Conservation (phyloP, 2,797 vertebrate species). For the Bucorvus abyssinicus region DNA sequence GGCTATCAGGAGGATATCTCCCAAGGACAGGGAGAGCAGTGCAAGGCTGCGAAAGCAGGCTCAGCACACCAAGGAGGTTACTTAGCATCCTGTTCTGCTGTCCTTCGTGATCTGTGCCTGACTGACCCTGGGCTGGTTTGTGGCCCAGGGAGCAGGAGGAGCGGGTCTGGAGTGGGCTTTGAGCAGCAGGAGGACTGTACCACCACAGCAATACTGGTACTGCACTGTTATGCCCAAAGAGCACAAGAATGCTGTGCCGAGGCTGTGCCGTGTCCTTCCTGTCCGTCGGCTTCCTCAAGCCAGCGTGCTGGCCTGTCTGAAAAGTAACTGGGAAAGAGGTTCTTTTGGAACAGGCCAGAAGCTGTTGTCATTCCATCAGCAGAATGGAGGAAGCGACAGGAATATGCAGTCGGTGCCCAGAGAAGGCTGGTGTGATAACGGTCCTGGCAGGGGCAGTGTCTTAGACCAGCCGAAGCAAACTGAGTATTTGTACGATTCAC, state of each 20-base stretch:
- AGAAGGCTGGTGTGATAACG: not conserved
- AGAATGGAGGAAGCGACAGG: not conserved
- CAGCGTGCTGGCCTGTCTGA: not conserved
- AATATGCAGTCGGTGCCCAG: rapidly evolving
- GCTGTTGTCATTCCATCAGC: too few relatives aligned
- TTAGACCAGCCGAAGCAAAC: not conserved
- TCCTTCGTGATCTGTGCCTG: too few relatives aligned
- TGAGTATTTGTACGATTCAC: not conserved
- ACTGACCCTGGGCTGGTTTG: too few relatives aligned
- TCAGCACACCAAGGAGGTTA: too few relatives aligned
- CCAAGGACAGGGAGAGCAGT: too few relatives aligned
- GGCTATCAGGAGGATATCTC: too few relatives aligned
- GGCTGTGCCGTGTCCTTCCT: rapidly evolving
- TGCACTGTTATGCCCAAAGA: not conserved
- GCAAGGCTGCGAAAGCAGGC: too few relatives aligned
- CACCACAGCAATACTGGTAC: not conserved
- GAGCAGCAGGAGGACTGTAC: too few relatives aligned
- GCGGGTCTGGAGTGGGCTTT: too few relatives aligned
- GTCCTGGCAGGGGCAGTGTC: not conserved
- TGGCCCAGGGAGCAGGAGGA: too few relatives aligned
- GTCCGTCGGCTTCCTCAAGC: rapidly evolving
- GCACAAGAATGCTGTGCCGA: not conserved
- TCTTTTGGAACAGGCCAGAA: not conserved
- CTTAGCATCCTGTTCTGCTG: too few relatives aligned
- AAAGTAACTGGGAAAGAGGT: rapidly evolving